phyloP scores from a whole-genome alignment of 2,888 invertebrate species.

The Molanna angustata region DNA sequence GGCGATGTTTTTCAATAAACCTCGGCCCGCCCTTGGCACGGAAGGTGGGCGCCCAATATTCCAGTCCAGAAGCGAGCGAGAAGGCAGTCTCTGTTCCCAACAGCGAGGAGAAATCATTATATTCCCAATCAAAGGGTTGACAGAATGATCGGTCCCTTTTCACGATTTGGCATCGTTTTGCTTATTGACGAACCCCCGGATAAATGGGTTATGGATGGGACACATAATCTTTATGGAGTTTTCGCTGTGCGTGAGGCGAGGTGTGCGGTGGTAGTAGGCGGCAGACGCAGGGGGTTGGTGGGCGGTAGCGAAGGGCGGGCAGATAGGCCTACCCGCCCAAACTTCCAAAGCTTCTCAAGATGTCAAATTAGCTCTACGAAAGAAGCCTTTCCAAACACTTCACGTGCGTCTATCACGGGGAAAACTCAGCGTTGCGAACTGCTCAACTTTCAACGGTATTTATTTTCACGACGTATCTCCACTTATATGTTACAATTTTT shows the following conservation, averaged over 20 bases:
- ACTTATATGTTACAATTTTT: no score
- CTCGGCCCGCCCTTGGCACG: not conserved
- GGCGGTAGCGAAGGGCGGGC: conserved; percentile 11
- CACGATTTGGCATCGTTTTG: not conserved
- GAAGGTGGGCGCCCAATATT: no score
- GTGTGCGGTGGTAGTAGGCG: conserved; percentile 4
- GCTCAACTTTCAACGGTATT: no score
- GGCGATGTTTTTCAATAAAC: conserved; percentile 5
- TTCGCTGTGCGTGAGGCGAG: conserved; percentile 6
- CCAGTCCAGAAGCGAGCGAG: no score
- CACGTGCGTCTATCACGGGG: no score
- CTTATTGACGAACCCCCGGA: not conserved
- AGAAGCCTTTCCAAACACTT: no score
- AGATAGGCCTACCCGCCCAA: conserved; percentile 15
- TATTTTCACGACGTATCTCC: no score
- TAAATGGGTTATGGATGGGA: not conserved
- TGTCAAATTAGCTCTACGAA: not conserved
- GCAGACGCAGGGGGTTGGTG: no score
- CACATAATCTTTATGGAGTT: conserved; percentile 3
- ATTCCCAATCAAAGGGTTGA: no score
- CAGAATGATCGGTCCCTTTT: not conserved
- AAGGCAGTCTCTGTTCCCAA: no score
- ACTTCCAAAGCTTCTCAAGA: conserved; percentile 18
- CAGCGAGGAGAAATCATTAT: no score
- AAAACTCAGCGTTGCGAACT: no score